Evolutionary conservation across 2,113 vertebrate species (phyloP).

Genomic region (Lepus timidus): DNA sequence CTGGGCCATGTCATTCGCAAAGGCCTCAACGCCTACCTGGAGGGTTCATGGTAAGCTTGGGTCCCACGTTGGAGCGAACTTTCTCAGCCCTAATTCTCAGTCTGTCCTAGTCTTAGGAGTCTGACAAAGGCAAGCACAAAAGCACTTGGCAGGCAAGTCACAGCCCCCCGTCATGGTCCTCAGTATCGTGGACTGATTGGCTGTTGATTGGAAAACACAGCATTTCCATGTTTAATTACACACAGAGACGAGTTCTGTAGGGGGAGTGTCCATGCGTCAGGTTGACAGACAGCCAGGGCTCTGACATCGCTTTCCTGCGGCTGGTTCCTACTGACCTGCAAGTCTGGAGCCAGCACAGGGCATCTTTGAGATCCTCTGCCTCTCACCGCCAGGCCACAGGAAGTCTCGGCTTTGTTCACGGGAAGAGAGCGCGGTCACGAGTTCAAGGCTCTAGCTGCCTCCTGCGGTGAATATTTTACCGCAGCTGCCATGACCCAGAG

Average conservation of each 20-base stretch:
- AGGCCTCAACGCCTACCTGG: conserved; percentile 94
- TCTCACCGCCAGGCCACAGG: not conserved
- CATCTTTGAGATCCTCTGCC: not conserved
- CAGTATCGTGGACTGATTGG: conserved; percentile 72
- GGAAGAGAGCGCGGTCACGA: not conserved
- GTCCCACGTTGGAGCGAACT: not conserved
- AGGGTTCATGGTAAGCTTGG: conserved; percentile 90
- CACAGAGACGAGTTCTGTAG: conserved; percentile 69
- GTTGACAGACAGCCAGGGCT: conserved; percentile 33
- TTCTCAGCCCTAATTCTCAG: conserved; percentile 14
- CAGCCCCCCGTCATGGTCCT: conserved; percentile 60
- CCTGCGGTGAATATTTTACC: not conserved
- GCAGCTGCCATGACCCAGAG: not conserved
- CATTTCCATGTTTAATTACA: conserved; percentile 81
- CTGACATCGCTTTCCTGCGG: conserved; percentile 19
- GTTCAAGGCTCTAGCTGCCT: not conserved
- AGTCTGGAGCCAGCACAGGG: not conserved
- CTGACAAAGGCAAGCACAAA: conserved; percentile 53
- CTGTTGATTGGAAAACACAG: conserved; percentile 80
- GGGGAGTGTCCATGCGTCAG: conserved; percentile 56
- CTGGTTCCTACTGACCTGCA: not conserved
- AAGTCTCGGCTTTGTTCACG: not conserved
- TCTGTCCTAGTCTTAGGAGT: not conserved
- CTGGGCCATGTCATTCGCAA: conserved; percentile 93
- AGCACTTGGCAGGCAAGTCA: conserved; percentile 72